Evolutionary conservation across 2,113 vertebrate genomes (phyloP), one percentile per base, ranked within the genome.

Genomic region (Crotalus helleri): DNA sequence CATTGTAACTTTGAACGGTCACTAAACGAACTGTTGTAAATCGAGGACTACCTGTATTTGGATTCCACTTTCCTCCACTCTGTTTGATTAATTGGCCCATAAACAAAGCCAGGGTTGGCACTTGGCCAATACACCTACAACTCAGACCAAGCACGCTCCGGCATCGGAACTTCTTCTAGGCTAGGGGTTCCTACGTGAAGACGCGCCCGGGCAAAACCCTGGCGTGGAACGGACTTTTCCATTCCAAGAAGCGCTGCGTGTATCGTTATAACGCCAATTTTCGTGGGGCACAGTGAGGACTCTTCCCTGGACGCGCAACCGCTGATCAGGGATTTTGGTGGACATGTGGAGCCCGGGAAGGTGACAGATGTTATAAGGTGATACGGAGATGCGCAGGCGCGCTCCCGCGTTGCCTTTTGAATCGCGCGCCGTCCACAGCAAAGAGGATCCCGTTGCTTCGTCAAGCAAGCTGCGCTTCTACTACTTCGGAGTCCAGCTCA

Each of bases 121-220:
- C 59, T 26, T 61, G 61, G 61, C 61, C 26, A 61, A 13, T 29
- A 13, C 61, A 4, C 24, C 26, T n/a, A 64, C 26, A 51, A 69
- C n/a, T 4, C 29, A 33, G 29, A 74, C 69, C n/a, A 74, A 74
- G 64, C n/a, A 74, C 4, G n/a, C 17, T 33, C 69, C 4, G n/a
- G 69, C 69, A 74, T 39, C 2, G 5, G n/a, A 17, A 39, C 13
- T 74, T 5, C 69, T 39, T 39, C 15, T 74, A n/a, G 64, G 2
- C 29, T 29, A 26, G 59, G 3, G 59, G 29, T 69, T 69, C 64
- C 64, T 74, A 74, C 15, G 15, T 74, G 69, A 74, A 39, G 69
- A 17, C 2, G 0, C 5, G 5, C 2, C 6, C 5, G 0, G 69
- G n/a, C 69, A 33, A 6, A 5, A 33, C n/a, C 55, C 15, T 17